Evolutionary conservation across 2,888 invertebrate genomes (phyloP), one percentile per base, ranked within the genome.

Genomic region (Ferrisia virgata): DNA sequence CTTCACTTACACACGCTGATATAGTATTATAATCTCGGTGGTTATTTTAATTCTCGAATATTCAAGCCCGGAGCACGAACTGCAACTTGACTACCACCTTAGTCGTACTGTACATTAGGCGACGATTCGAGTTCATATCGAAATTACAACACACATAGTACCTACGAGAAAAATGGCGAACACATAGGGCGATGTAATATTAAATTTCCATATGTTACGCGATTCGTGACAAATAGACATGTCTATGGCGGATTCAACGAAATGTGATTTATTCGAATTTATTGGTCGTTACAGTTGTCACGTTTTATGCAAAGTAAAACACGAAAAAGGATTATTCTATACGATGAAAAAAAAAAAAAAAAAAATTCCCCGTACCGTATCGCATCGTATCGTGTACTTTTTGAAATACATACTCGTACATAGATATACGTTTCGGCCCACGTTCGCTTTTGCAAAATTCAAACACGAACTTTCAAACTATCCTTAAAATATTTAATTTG

Each of bases 161-260:
- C 58, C 5, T 64, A 64, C 28, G 9, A 81, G 53, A 81, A 81
- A 47, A 47, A 81, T 53, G 33, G 81, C 47, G 31, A 81, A 53
- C 28, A 81, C 22, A 81, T 47, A 53, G 33, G 47, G 53, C 81
- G 81, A 53, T 18, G 33, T 53, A 53, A 81, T 81, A 81, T 81
- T 81, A 81, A 81, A 81, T 81, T 81, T 81, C 81, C 81, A 81
- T 81, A 81, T 81, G 81, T 81, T 81, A 81, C 81, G 81, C 81
- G 53, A 81, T 81, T 81, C 81, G 81, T 81, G 81, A 81, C 81
- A 81, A 81, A 81, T 81, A 81, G 81, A 81, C 81, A 81, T 53
- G 81, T 47, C 53, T 81, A 53, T 53, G 33, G 40, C 43, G 81
- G 53, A 81, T 81, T 81, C 81, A 81, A 81, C 81, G 53, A 81